Percentiles rank a stretch among this genome's conserved stretches.
Evolutionary conservation across 2,797 vertebrate species (phyloP).

Genomic region (Phrynocephalus forsythii): DNA sequence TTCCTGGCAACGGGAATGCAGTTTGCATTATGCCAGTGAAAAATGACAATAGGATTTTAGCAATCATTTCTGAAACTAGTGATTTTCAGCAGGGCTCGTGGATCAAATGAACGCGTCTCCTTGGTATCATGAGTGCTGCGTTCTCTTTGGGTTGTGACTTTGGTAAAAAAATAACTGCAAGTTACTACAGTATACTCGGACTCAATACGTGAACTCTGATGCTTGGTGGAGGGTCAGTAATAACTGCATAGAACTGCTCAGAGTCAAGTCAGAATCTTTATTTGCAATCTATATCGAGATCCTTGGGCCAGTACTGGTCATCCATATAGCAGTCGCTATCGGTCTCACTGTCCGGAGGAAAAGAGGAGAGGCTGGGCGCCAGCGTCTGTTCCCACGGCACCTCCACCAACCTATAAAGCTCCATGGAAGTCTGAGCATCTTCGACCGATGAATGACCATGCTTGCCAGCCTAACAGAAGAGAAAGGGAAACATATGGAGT

Average conservation of each 20-base stretch:
- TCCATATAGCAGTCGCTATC: conserved; percentile 86
- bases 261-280: conserved; percentile 38
- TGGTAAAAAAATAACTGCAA: neutral
- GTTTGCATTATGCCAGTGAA: too few species aligned
- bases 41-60: too few species aligned
- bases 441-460: conserved; percentile 92
- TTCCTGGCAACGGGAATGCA: too few species aligned
- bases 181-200: accelerated
- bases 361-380: conserved; percentile 37
- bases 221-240: too few species aligned
- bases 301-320: conserved; percentile 91
- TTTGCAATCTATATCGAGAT: conserved; percentile 72
- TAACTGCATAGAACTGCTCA: too few species aligned
- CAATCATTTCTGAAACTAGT: neutral
- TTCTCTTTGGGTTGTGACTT: neutral
- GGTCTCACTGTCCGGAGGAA: conserved; percentile 38
- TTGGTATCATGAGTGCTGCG: too few species aligned
- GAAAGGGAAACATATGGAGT: accelerated
- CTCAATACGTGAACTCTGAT: too few species aligned
- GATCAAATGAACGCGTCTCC: neutral
- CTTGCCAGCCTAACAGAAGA: conserved; percentile 75
- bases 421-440: conserved; percentile 88
- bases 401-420: conserved; percentile 94
- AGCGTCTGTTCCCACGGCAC: conserved; percentile 85
- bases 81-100: neutral